Percentiles rank a stretch among this genome's conserved stretches.
These are phyloP conservation scores for Chrysochloris asiatica DNA, from an alignment of 2,113 vertebrate genomes.

Conservation along the genomic window DNA sequence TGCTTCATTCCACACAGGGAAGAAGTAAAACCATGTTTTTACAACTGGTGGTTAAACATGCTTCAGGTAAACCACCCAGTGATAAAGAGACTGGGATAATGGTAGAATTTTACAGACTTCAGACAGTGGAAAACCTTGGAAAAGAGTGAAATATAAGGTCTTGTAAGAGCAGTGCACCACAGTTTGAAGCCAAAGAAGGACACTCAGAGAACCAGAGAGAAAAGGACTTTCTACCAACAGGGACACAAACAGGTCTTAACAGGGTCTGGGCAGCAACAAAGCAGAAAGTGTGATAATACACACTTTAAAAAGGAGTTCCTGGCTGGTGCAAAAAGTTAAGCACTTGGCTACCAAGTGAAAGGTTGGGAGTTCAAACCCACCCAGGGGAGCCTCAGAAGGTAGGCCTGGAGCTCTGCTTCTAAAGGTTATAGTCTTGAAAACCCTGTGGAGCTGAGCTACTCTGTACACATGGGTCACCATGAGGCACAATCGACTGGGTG, in stretches of 20 bases:
- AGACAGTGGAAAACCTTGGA: background rate
- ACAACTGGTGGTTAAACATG: background rate
- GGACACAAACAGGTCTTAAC: background rate
- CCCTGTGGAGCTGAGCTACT: background rate
- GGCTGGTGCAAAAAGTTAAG: background rate
- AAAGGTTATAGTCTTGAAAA: background rate
- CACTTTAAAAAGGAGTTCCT: background rate
- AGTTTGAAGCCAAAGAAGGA: background rate
- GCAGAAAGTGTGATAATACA: no score
- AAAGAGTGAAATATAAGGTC: background rate
- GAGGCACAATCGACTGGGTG: background rate
- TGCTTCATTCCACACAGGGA: conserved; percentile 17
- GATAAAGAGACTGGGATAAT: background rate
- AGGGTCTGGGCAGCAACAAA: background rate
- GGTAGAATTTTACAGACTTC: background rate
- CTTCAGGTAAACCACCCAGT: background rate
- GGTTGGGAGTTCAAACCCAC: background rate
- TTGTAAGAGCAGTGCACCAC: background rate
- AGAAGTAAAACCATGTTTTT: background rate
- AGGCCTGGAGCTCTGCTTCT: background rate
- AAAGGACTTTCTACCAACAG: background rate
- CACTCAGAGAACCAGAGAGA: background rate
- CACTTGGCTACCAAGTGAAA: background rate
- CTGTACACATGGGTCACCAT: background rate
- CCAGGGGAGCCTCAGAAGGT: background rate